phyloP scores from a whole-genome alignment of 1,140 invertebrate species.

The Chymomyza costata region DNA sequence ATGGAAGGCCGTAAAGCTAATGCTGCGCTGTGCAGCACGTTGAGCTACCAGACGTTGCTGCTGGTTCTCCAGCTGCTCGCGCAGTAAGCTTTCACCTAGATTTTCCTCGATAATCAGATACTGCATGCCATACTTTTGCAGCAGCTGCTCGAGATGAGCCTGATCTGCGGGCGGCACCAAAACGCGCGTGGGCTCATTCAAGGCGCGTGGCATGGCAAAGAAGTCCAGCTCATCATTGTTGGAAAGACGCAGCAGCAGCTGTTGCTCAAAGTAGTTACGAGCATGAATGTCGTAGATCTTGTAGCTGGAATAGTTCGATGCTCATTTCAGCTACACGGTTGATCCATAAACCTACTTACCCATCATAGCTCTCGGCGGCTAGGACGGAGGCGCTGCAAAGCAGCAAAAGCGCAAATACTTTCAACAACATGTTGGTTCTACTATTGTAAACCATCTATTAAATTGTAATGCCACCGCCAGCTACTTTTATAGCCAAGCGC shows the following conservation, averaged over 20 bases:
- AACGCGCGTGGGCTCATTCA: constrained; percentile 43
- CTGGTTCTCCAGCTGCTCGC: constrained; percentile 25
- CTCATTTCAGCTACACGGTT: too few species aligned
- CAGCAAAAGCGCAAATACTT: constrained; percentile 42
- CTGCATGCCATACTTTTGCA: constrained; percentile 33
- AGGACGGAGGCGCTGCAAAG: constrained; percentile 37
- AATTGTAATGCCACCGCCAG: constrained; percentile 8
- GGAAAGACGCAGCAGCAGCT: constrained; percentile 47
- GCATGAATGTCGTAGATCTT: constrained; percentile 64
- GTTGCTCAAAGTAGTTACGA: constrained; percentile 45
- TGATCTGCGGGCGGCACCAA: constrained; percentile 65
- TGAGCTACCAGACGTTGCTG: constrained; percentile 30
- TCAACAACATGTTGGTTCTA: constrained; percentile 34
- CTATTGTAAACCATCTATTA: constrained; percentile 35
- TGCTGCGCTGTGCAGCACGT: constrained; percentile 33
- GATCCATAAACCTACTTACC: constrained; percentile 46
- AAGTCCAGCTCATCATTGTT: constrained; percentile 50
- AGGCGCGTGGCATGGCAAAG: constrained; percentile 46
- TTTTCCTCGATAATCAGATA: constrained; percentile 46
- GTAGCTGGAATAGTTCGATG: constrained; percentile 31
- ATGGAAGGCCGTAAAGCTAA: constrained; percentile 56
- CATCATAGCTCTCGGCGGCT: constrained; percentile 44
- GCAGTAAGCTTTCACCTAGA: constrained; percentile 28
- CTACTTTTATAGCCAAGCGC: constrained; percentile 34
- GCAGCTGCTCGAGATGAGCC: constrained; percentile 34